A percentile compares a stretch with the other conserved stretches of the same genome.
Conservation (phyloP, 2,888 invertebrate genomes). For the Patella depressa region DNA sequence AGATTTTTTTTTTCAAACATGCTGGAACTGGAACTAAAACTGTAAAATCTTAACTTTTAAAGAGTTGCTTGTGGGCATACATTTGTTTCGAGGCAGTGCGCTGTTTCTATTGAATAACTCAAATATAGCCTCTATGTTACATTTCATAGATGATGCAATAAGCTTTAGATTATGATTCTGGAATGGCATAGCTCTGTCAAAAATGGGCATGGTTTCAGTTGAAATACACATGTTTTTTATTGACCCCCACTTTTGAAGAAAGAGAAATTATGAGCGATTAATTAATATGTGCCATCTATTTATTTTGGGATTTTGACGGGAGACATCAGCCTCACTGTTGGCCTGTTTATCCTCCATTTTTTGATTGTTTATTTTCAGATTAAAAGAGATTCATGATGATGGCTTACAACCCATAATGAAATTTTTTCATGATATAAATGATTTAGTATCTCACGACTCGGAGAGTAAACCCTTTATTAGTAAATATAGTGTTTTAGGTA, state of each 20-base stretch:
- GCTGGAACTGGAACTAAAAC: too few species aligned
- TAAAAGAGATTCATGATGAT: slow-evolving; percentile 75
- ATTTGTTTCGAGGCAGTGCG: too few species aligned
- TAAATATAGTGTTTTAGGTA: slow-evolving; percentile 81
- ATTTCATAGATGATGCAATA: too few species aligned
- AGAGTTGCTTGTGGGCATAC: too few species aligned
- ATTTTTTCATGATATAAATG: slow-evolving; percentile 77
- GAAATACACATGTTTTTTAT: neutral
- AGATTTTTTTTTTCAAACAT: too few species aligned
- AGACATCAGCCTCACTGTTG: too few species aligned
- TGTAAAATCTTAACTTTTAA: too few species aligned
- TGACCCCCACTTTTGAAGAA: neutral
- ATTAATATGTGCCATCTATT: too few species aligned
- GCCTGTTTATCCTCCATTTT: neutral
- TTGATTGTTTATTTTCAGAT: slow-evolving; percentile 41
- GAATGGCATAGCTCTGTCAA: neutral
- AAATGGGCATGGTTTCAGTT: neutral
- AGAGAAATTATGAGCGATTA: neutral
- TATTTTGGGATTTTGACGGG: too few species aligned
- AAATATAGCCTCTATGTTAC: too few species aligned
- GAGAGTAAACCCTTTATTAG: slow-evolving; percentile 76
- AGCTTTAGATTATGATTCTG: too few species aligned
- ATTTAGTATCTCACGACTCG: slow-evolving; percentile 75
- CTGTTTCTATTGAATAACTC: too few species aligned
- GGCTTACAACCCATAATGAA: slow-evolving; percentile 76